Percentiles rank a stretch among this genome's conserved stretches.
Conservation (phyloP, 2,797 vertebrate genomes). For the Tokudaia tokunoshimensis region DNA sequence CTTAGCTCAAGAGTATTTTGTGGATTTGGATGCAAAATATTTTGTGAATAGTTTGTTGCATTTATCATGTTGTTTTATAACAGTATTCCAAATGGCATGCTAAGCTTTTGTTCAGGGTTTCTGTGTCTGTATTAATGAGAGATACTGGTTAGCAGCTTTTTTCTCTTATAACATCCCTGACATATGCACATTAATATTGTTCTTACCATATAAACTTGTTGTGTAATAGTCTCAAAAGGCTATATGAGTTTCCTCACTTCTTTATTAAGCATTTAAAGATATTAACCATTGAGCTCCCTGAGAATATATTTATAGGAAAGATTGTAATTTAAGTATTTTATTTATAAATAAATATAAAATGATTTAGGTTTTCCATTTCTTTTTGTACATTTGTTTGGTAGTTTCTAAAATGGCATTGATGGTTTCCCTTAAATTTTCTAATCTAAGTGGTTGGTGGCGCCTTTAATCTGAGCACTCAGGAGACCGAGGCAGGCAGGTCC, state of each 20-base stretch:
- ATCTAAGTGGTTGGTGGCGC: neutral
- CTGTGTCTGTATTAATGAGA: slow-evolving; percentile 48
- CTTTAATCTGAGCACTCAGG: neutral
- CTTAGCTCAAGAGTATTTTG: slow-evolving; percentile 8
- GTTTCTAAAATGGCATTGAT: neutral
- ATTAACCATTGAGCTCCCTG: slow-evolving; percentile 45
- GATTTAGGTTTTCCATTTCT: neutral
- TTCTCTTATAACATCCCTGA: slow-evolving; percentile 12
- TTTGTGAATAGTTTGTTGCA: slow-evolving; percentile 26
- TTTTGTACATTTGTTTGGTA: neutral
- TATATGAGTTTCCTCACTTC: slow-evolving; percentile 25
- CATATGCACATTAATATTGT: slow-evolving; percentile 5
- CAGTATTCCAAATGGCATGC: slow-evolving; percentile 15
- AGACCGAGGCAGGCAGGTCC: neutral
- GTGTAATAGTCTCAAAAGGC: slow-evolving; percentile 34
- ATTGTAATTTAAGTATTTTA: slow-evolving; percentile 37
- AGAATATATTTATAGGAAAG: neutral
- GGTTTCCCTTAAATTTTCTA: neutral
- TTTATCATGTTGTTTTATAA: slow-evolving; percentile 44
- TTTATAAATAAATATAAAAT: slow-evolving; percentile 40
- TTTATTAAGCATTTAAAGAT: slow-evolving; percentile 39
- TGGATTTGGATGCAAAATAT: neutral
- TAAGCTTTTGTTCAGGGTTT: slow-evolving; percentile 36
- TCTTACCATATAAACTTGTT: neutral
- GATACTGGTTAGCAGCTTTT: slow-evolving; percentile 10